Evolutionary conservation across 2,113 vertebrate genomes (phyloP).

Genomic region (Psophia crepitans): DNA sequence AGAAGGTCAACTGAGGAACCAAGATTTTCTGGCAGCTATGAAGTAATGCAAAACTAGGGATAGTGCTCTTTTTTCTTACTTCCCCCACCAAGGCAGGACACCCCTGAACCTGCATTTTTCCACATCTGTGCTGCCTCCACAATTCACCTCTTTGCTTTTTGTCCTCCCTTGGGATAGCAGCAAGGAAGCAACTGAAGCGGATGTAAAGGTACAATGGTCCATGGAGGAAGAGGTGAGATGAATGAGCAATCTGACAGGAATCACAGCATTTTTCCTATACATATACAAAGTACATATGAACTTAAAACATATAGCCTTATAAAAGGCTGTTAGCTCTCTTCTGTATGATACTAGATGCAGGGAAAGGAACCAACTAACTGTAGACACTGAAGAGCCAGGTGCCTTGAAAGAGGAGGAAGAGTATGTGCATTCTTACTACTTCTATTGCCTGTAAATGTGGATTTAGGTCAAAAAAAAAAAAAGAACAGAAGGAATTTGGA

Average conservation of each 20-base stretch:
- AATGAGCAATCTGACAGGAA: not conserved
- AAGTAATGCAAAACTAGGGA: not conserved
- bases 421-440: not conserved
- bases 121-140: not conserved
- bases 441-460: not conserved
- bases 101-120: not conserved
- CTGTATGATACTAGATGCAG: not conserved
- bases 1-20: not conserved
- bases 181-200: not conserved
- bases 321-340: not conserved
- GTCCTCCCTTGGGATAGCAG: not conserved
- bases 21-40: not conserved
- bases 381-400: fast-evolving
- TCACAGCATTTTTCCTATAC: not conserved
- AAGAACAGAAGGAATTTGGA: not conserved
- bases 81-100: not conserved
- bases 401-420: not conserved
- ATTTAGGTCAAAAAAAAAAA: not conserved
- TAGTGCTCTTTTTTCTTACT: not conserved
- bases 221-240: not conserved
- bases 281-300: not conserved
- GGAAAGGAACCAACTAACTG: not conserved
- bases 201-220: not conserved
- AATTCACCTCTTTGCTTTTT: not conserved
- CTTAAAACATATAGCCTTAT: not conserved